A percentile compares a stretch with the other conserved stretches of the same genome.
phyloP scores from a whole-genome alignment of 2,888 invertebrate species.

The Pilophorus perplexus region DNA sequence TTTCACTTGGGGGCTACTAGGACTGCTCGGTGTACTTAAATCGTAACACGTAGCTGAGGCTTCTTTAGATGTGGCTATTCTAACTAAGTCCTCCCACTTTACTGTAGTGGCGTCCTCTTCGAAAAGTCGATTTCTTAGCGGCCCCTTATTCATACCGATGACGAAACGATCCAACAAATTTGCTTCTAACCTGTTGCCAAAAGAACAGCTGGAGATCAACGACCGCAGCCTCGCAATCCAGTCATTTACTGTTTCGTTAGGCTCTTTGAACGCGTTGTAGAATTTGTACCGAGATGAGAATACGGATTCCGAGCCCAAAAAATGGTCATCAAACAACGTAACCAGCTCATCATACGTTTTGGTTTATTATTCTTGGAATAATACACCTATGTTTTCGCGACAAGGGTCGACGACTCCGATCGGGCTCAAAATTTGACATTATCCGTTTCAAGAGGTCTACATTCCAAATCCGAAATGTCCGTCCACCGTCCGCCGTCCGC shows the following conservation, averaged over 20 bases:
- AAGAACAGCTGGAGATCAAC: background rate
- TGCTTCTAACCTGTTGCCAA: slow-evolving; percentile 15
- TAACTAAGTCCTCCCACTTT: background rate
- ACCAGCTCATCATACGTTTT: slow-evolving; percentile 1
- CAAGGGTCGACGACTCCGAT: too few relatives aligned
- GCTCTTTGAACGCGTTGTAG: slow-evolving; percentile 20
- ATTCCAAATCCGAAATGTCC: too few relatives aligned
- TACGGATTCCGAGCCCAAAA: slow-evolving; percentile 10
- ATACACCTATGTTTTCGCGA: too few relatives aligned
- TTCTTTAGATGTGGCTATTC: slow-evolving; percentile 14
- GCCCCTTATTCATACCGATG: slow-evolving; percentile 26
- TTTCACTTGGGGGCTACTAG: background rate
- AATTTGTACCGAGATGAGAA: slow-evolving; percentile 29
- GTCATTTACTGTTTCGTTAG: slow-evolving; percentile 27
- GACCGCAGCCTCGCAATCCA: slow-evolving; percentile 25
- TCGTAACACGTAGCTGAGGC: background rate
- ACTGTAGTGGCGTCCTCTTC: slow-evolving; percentile 25
- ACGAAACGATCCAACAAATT: slow-evolving; percentile 33
- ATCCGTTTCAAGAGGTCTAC: too few relatives aligned
- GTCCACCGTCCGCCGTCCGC: too few relatives aligned
- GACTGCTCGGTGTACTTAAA: background rate
- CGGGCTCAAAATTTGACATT: too few relatives aligned
- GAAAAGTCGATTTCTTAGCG: slow-evolving; percentile 11
- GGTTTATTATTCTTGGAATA: too few relatives aligned
- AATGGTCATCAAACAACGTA: slow-evolving; percentile 21